A percentile compares a stretch with the other conserved stretches of the same genome.
Conservation (phyloP, 2,888 invertebrate species). For the Thelaira solivaga region DNA sequence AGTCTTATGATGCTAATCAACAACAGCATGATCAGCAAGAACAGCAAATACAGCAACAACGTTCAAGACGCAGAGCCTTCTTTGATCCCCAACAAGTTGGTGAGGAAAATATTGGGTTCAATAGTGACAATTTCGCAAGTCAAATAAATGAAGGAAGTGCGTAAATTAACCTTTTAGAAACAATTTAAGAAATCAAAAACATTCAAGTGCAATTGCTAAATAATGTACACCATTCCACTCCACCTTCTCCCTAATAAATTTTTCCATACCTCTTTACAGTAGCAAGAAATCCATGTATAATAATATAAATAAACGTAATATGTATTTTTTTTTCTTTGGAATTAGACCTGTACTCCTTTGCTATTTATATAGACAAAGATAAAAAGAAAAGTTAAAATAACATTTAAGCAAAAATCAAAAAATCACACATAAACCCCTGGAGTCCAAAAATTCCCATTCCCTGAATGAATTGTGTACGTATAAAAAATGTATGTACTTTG, state of each 20-base stretch:
- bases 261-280: constrained; percentile 42
- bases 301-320: constrained; percentile 47
- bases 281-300: constrained; percentile 51
- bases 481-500: constrained; percentile 20
- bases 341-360: constrained; percentile 37
- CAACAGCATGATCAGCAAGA: constrained; percentile 34
- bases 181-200: constrained; percentile 25
- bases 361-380: not conserved
- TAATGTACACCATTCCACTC: constrained; percentile 50
- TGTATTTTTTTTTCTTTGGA: constrained; percentile 24
- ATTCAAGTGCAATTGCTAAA: constrained; percentile 60
- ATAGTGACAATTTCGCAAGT: constrained; percentile 43
- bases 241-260: constrained; percentile 38
- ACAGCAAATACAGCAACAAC: too few species aligned
- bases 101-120: constrained; percentile 49
- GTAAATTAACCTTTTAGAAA: constrained; percentile 56
- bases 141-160: constrained; percentile 59
- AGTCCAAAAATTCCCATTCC: constrained; percentile 37
- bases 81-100: constrained; percentile 48
- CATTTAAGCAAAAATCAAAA: not conserved
- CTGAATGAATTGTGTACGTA: constrained; percentile 15
- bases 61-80: constrained; percentile 39
- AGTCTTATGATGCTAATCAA: constrained; percentile 16
- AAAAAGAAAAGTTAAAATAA: not conserved
- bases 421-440: constrained; percentile 28